Evolutionary conservation across 2,888 invertebrate species (phyloP).

Genomic region (Diogma glabrata): DNA sequence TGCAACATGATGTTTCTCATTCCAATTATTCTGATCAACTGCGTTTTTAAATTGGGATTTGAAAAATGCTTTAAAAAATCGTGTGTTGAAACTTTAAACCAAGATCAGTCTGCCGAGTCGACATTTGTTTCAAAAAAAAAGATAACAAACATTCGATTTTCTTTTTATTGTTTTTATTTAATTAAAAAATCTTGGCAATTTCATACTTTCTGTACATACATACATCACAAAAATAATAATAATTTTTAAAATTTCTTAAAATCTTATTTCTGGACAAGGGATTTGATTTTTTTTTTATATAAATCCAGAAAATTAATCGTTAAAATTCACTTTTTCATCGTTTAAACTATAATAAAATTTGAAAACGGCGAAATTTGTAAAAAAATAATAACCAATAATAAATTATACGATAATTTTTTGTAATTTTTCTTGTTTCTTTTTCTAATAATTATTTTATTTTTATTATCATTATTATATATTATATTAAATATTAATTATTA

Average conservation of each 20-base stretch:
- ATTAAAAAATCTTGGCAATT: constrained; percentile 9
- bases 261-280: too few relatives aligned
- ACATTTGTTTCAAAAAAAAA: not conserved
- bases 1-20: too few relatives aligned
- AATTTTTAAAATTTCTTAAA: constrained; percentile 4
- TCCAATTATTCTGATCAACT: too few relatives aligned
- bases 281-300: too few relatives aligned
- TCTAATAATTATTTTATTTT: constrained; percentile 6
- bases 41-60: too few relatives aligned
- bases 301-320: too few relatives aligned
- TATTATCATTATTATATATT: not conserved
- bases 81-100: too few relatives aligned
- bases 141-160: not conserved
- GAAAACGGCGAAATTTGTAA: not conserved
- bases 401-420: too few relatives aligned
- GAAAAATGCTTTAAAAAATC: too few relatives aligned
- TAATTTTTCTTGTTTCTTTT: not conserved
- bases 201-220: constrained; percentile 6
- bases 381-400: not conserved
- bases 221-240: constrained; percentile 7
- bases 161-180: not conserved
- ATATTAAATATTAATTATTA: constrained; percentile 1
- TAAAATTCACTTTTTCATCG: too few relatives aligned
- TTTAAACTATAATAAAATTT: constrained; percentile 4
- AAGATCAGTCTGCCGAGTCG: too few relatives aligned